Conservation (phyloP, 2,797 vertebrate genomes). For the Remorina albescens region DNA sequence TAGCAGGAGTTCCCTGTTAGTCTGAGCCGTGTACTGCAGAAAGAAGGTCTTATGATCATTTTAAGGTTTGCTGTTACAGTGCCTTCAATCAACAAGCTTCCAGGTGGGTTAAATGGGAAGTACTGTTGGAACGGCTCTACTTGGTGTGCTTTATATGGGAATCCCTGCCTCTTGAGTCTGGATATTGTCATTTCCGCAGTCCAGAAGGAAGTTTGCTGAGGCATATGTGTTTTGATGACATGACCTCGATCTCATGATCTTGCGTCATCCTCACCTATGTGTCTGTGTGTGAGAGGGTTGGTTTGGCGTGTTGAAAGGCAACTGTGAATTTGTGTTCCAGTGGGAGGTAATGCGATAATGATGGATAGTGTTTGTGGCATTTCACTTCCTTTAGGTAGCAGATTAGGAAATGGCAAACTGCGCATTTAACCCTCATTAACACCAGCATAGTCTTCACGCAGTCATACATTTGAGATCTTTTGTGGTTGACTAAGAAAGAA, state of each 20-base stretch:
- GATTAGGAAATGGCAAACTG: slow-evolving; percentile 43
- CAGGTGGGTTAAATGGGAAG: too few species aligned
- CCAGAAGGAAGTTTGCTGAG: slow-evolving; percentile 12
- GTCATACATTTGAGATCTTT: neutral
- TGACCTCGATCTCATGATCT: neutral
- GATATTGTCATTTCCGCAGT: slow-evolving; percentile 1
- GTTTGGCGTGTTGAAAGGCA: slow-evolving; percentile 4
- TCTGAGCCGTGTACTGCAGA: neutral
- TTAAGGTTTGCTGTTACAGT: neutral
- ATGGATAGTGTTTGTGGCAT: slow-evolving; percentile 19
- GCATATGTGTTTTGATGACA: slow-evolving; percentile 4
- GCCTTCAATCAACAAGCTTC: neutral
- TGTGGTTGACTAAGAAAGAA: neutral
- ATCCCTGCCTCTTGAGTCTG: neutral
- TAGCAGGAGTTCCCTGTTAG: neutral
- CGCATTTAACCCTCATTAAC: slow-evolving; percentile 49
- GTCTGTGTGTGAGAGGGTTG: slow-evolving; percentile 23
- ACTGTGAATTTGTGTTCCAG: slow-evolving; percentile 37
- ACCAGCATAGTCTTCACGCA: slow-evolving; percentile 11
- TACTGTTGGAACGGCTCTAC: too few species aligned
- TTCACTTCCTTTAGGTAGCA: slow-evolving; percentile 19
- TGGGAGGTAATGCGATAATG: slow-evolving; percentile 49
- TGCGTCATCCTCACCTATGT: slow-evolving; percentile 14
- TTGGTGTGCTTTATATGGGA: neutral
- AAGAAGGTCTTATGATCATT: neutral